These are phyloP conservation scores for Lasioglossum zephyrum DNA, from an alignment of 2,888 invertebrate species.

Conservation along the genomic window DNA sequence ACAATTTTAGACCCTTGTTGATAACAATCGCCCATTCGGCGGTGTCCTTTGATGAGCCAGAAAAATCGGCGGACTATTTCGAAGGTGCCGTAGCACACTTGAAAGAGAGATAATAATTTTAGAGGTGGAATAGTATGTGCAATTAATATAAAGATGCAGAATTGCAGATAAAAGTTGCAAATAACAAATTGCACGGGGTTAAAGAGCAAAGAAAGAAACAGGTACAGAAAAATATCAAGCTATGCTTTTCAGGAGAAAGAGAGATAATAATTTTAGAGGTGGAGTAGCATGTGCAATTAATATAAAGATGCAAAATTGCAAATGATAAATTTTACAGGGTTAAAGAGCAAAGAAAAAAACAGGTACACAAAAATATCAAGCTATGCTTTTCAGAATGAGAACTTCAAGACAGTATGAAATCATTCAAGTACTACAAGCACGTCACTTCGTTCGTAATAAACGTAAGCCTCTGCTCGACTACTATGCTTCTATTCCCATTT, in stretches of 20 bases:
- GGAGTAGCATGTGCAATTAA: no score
- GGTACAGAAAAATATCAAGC: no score
- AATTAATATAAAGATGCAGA: background rate
- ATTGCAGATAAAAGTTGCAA: background rate
- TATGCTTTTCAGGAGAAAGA: no score
- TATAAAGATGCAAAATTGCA: background rate
- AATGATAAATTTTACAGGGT: background rate
- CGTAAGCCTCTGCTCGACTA: background rate
- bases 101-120: no score
- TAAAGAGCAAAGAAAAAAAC: no score
- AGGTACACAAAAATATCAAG: background rate
- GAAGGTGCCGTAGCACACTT: background rate
- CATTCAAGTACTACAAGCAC: background rate
- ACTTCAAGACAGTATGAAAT: background rate
- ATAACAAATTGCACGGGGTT: background rate
- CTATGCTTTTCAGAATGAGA: no score
- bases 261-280: no score
- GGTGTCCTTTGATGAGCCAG: background rate
- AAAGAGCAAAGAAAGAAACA: no score
- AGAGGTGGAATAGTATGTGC: no score
- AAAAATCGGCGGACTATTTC: background rate
- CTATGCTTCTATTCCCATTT: background rate
- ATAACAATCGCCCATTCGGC: background rate
- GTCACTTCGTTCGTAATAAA: background rate
- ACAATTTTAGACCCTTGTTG: background rate